Base-by-base conservation (phyloP, 2,888 invertebrate genomes). In the Heliconius ismenius region DNA sequence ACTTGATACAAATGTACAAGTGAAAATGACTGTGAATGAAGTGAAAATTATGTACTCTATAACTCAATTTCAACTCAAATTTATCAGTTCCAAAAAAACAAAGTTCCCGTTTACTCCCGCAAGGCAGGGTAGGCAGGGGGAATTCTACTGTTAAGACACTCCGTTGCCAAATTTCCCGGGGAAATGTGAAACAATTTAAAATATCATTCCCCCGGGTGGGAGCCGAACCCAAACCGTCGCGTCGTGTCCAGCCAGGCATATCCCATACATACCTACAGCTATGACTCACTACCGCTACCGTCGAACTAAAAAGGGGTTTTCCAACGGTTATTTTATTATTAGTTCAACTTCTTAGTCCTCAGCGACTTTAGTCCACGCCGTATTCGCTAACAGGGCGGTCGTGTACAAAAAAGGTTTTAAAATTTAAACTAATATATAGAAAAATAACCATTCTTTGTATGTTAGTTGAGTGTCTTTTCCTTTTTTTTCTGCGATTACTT, bases 401-500 rank as follows among this genome's bases (percentile, higher is more conserved):
- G 65, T 39, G 65, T 67, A 13, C 65, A 0, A 36, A 65, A 67
- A 24, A 67, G 24, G n/a, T 15, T 65, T 6, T n/a, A 36, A 65
- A n/a, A 24, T 36, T 62, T 54, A 54, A 54, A 9, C 1, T 21
- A 54, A 54, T 15, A 26, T 62, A 49, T 49, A 18, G 15, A 26
- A 62, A 62, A 32, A 21, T 64, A 3, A 10, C 21, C 32, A 28
- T 63, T 63, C 28, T 65, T 65, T 67, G n/a, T 65, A 21, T 36
- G 39, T 24, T 70, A 36, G 15, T 26, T 43, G 67, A 39, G 39
- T 11, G 39, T 26, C n/a, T 36, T 43, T 36, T 26, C 62, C 54
- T 43, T 58, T 24, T n/a, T 67, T 73, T 76, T 75, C 69, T 76
- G 67, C 2, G 15, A n/a, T n/a, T n/a, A n/a, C 24, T 39, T 72